Conservation (phyloP, 2,888 invertebrate genomes). For the Megaustenia siamemsis region DNA sequence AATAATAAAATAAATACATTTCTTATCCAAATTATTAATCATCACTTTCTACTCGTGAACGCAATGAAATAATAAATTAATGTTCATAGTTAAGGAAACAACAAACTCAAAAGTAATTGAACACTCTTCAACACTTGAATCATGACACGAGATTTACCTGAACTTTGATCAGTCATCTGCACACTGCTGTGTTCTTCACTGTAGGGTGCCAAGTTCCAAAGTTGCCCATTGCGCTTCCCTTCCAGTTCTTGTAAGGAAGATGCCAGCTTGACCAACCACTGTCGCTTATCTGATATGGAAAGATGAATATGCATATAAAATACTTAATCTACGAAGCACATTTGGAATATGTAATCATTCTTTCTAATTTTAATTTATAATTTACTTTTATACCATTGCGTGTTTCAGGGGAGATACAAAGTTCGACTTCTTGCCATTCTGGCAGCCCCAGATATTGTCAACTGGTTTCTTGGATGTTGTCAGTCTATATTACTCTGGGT, state of each 20-base stretch:
- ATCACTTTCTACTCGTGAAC: not conserved
- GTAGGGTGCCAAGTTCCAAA: not conserved
- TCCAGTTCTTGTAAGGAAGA: conserved; percentile 1
- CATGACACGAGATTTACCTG: not conserved
- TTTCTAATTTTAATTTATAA: no score
- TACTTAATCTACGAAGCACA: no score
- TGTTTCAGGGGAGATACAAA: no score
- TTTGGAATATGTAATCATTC: no score
- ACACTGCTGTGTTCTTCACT: not conserved
- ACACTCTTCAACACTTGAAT: not conserved
- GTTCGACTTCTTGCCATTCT: no score
- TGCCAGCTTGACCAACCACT: not conserved
- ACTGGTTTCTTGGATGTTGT: no score
- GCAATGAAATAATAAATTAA: not conserved
- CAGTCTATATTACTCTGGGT: no score
- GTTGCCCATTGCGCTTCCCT: not conserved
- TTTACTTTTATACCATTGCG: no score
- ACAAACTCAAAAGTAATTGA: not conserved
- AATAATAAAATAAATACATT: no score
- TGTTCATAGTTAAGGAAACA: not conserved
- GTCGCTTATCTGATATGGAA: not conserved
- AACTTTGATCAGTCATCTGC: not conserved
- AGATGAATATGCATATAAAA: no score
- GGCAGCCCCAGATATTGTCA: no score
- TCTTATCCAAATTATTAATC: not conserved